Evolutionary conservation across 2,113 vertebrate genomes (phyloP).

Genomic region (Accipiter virgatus): DNA sequence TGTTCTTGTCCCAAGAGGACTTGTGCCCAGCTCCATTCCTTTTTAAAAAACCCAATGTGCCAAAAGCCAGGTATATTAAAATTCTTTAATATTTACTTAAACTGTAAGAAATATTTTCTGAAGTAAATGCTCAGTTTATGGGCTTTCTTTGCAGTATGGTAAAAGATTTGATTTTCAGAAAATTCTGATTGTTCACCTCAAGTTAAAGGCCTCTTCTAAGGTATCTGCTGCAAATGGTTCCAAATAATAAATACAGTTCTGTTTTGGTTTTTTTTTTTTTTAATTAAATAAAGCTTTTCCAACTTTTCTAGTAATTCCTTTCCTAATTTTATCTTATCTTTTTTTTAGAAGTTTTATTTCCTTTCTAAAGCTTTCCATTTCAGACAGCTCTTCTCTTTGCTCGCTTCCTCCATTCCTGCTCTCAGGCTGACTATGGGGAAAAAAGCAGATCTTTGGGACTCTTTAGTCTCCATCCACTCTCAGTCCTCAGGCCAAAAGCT

Average conservation of each 20-base stretch:
- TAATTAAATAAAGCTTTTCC: background rate
- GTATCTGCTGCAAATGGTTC: background rate
- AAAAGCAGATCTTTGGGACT: background rate
- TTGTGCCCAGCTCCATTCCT: background rate
- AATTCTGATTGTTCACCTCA: background rate
- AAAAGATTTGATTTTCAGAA: background rate
- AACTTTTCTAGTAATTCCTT: background rate
- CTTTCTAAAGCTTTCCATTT: background rate
- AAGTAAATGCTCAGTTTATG: background rate
- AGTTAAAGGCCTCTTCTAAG: background rate
- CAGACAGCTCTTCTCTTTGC: background rate
- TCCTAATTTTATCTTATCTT: background rate
- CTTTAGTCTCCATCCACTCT: background rate
- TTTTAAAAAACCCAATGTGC: background rate
- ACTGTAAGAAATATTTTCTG: background rate
- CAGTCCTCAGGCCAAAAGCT: slow-evolving; percentile 6
- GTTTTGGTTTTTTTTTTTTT: background rate
- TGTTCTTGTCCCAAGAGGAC: background rate
- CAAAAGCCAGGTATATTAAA: background rate
- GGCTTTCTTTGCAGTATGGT: background rate
- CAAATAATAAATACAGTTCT: background rate
- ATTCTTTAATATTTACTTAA: background rate
- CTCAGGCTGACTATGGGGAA: background rate
- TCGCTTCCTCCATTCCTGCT: accelerated
- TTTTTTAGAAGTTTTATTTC: background rate